A percentile compares a stretch with the other conserved stretches of the same genome.
These are phyloP conservation scores for Macrobrachium nipponense DNA, from an alignment of 1,140 invertebrate genomes.

Conservation along the genomic window DNA sequence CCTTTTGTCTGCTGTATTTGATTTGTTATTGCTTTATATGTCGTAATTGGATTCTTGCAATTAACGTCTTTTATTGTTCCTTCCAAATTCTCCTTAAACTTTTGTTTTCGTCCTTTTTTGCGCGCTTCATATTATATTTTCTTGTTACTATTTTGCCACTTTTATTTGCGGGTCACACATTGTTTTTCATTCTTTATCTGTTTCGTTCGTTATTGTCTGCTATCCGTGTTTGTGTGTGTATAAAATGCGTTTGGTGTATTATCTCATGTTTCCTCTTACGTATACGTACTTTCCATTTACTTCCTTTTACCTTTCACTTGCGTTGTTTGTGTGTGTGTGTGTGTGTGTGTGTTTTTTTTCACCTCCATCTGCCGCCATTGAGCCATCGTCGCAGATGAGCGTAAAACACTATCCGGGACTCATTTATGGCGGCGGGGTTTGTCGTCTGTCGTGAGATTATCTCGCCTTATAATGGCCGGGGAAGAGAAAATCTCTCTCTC, in stretches of 20 bases:
- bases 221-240: too few relatives aligned
- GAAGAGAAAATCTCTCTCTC: neutral
- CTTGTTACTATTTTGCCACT: neutral
- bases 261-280: neutral
- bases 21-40: too few relatives aligned
- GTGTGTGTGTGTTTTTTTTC: neutral
- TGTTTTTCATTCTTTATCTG: neutral
- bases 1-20: too few relatives aligned
- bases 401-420: too few relatives aligned
- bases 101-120: neutral
- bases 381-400: neutral
- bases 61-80: neutral
- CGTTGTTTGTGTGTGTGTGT: neutral
- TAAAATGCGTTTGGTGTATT: neutral
- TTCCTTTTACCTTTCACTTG: too few relatives aligned
- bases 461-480: too few relatives aligned
- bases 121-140: neutral
- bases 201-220: too few relatives aligned
- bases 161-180: too few relatives aligned
- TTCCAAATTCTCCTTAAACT: neutral
- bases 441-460: too few relatives aligned
- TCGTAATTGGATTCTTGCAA: too few relatives aligned
- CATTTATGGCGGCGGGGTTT: too few relatives aligned
- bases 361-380: neutral
- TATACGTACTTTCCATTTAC: neutral